These are phyloP conservation scores for Talpa occidentalis DNA, from an alignment of 2,113 vertebrate genomes.

Conservation along the genomic window DNA sequence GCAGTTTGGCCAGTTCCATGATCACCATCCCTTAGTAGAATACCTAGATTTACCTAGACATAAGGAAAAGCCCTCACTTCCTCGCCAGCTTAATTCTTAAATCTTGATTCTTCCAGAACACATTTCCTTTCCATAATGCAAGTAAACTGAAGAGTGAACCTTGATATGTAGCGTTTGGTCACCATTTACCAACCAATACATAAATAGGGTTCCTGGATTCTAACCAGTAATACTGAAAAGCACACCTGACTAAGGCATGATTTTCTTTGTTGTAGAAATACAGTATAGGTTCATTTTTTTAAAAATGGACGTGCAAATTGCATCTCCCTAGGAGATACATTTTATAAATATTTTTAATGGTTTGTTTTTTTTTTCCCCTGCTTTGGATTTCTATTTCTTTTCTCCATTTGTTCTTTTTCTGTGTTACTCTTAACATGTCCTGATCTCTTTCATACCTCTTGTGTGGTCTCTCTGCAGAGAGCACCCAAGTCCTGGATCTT, in stretches of 20 bases:
- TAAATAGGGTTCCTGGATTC: constrained; percentile 31
- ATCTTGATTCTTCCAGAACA: constrained; percentile 36
- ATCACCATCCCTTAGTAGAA: neutral
- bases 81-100: neutral
- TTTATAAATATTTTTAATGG: constrained; percentile 47
- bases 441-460: neutral
- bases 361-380: neutral
- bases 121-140: neutral
- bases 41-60: neutral
- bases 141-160: constrained; percentile 39
- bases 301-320: constrained; percentile 38
- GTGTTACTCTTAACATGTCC: neutral
- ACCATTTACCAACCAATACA: neutral
- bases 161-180: neutral
- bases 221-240: constrained; percentile 52
- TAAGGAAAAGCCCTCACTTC: neutral
- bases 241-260: constrained; percentile 37
- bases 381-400: constrained; percentile 52
- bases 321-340: constrained; percentile 70
- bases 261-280: constrained; percentile 27
- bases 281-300: constrained; percentile 9
- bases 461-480: constrained; percentile 35
- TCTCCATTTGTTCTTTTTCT: constrained; percentile 29
- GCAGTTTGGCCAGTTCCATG: neutral
- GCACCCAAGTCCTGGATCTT: neutral